These are phyloP conservation scores for Gobio occitaniae DNA, from an alignment of 2,797 vertebrate species.

Conservation along the genomic window DNA sequence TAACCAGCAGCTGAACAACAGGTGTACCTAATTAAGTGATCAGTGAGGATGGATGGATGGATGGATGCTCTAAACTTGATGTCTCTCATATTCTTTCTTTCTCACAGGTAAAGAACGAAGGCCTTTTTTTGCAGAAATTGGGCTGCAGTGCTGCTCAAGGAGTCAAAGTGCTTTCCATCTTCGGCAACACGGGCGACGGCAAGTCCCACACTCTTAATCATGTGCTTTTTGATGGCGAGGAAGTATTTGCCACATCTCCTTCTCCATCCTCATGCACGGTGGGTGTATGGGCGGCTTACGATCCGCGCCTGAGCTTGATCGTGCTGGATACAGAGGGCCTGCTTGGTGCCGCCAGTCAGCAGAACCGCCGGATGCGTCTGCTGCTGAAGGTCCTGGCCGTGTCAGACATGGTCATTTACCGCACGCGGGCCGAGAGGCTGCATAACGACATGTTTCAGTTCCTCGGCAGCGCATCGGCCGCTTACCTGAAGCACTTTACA, in stretches of 20 bases:
- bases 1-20: background rate
- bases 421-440: constrained; percentile 84
- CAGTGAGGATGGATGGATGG: background rate
- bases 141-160: constrained; percentile 72
- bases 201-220: constrained; percentile 88
- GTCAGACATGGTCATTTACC: constrained; percentile 84
- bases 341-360: constrained; percentile 79
- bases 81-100: background rate
- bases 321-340: constrained; percentile 85
- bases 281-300: constrained; percentile 84
- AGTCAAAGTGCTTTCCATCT: constrained; percentile 86
- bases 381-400: constrained; percentile 86
- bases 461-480: constrained; percentile 82
- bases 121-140: constrained; percentile 75
- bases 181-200: constrained; percentile 87
- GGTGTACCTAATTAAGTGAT: background rate
- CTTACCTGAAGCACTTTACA: constrained; percentile 85
- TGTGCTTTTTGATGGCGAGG: constrained; percentile 77
- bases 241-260: constrained; percentile 84
- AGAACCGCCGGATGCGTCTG: constrained; percentile 84
- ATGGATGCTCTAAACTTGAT: background rate
- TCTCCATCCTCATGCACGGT: constrained; percentile 84
- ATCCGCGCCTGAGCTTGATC: constrained; percentile 75
- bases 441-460: constrained; percentile 89
- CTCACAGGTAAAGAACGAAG: constrained; percentile 74